Conservation (phyloP, 2,113 vertebrate species). For the Rhodinocichla rosea region DNA sequence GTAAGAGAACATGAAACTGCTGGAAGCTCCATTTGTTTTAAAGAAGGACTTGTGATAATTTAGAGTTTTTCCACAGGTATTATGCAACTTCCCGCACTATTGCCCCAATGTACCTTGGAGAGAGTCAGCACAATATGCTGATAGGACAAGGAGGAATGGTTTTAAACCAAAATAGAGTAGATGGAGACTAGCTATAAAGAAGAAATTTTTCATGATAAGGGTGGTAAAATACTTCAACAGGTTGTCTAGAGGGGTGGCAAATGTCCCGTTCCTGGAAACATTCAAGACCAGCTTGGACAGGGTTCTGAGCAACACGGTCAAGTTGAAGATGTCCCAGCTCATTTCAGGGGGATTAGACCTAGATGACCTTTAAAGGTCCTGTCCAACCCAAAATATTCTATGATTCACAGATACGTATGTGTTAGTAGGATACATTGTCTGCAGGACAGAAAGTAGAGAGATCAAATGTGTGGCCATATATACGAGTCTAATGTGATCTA, state of each 20-base stretch:
- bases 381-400: not conserved
- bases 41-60: not conserved
- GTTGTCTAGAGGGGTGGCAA: not conserved
- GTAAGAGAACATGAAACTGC: not conserved
- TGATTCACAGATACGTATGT: not conserved
- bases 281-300: not conserved
- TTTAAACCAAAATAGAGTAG: not conserved
- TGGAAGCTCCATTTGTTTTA: not conserved
- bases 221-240: not conserved
- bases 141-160: not conserved
- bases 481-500: not conserved
- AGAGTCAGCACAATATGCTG: not conserved
- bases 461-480: not conserved
- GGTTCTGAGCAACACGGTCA: not conserved
- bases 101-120: not conserved
- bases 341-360: not conserved
- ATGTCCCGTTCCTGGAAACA: not conserved
- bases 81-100: not conserved
- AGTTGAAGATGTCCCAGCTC: not conserved
- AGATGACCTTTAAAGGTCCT: not conserved
- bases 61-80: not conserved
- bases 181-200: not conserved
- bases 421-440: not conserved
- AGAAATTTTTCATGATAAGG: not conserved
- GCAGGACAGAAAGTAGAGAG: not conserved